Evolutionary conservation across 2,797 vertebrate species (phyloP).

Genomic region (Karalla daura): DNA sequence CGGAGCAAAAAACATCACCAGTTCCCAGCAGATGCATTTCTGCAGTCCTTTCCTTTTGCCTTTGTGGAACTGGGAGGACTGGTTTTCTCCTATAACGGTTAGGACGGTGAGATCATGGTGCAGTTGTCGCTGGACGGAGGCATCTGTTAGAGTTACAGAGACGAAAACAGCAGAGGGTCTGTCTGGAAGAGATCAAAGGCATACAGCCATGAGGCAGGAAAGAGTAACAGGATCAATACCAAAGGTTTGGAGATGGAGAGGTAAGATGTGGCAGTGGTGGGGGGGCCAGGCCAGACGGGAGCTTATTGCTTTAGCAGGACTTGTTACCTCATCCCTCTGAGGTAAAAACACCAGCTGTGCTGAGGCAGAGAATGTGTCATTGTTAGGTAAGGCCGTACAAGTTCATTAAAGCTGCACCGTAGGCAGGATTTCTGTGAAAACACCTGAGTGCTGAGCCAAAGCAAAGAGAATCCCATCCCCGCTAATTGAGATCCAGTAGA

Average conservation of each 20-base stretch:
- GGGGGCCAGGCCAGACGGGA: conserved; percentile 40
- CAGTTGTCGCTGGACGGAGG: conserved; percentile 42
- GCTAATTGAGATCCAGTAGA: conserved; percentile 26
- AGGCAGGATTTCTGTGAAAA: conserved; percentile 19
- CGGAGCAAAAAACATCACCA: conserved; percentile 30
- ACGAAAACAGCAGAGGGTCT: conserved; percentile 38
- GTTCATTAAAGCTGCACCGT: conserved; percentile 47
- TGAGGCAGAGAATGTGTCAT: conserved; percentile 52
- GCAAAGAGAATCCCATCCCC: conserved; percentile 16
- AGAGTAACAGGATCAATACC: conserved; percentile 64
- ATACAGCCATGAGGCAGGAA: conserved; percentile 39
- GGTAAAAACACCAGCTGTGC: conserved; percentile 71
- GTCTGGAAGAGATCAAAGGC: conserved; percentile 76
- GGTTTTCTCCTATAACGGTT: conserved; percentile 41
- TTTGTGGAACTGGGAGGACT: conserved; percentile 40
- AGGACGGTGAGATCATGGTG: conserved; percentile 58
- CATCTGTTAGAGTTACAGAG: conserved; percentile 63
- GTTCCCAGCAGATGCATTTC: conserved; percentile 46
- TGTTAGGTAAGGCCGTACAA: conserved; percentile 35
- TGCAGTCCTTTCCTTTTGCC: conserved; percentile 16
- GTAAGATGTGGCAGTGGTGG: conserved; percentile 26
- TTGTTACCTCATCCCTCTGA: conserved; percentile 68
- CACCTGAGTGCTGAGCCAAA: background rate
- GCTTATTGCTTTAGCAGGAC: conserved; percentile 73
- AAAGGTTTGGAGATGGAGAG: conserved; percentile 33